Conservation (phyloP, 2,888 invertebrate species). For the Empis livida region DNA sequence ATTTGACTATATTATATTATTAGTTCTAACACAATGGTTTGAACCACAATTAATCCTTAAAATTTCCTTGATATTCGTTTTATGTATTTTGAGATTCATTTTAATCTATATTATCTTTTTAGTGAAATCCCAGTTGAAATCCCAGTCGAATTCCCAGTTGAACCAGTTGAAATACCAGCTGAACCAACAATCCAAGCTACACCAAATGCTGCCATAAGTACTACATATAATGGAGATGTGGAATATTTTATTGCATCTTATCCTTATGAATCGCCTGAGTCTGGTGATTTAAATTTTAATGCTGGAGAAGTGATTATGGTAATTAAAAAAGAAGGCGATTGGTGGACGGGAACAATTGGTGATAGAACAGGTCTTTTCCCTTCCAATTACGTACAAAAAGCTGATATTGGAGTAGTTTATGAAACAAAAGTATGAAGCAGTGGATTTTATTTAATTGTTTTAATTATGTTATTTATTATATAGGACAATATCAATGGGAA, state of each 20-base stretch:
- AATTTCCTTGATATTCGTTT: no score
- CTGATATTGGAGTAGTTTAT: conserved; percentile 35
- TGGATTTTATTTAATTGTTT: not conserved
- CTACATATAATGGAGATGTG: conserved; percentile 34
- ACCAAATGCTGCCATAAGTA: conserved; percentile 16
- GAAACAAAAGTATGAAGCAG: not conserved
- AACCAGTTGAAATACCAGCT: conserved; percentile 15
- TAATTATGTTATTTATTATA: not conserved
- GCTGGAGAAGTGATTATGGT: conserved; percentile 80
- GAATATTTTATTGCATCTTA: conserved; percentile 83
- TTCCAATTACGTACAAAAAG: conserved; percentile 84
- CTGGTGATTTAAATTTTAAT: conserved; percentile 83
- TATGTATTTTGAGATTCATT: no score
- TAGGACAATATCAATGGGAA: conserved; percentile 15
- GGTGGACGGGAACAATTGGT: conserved; percentile 94
- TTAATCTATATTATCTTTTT: no score
- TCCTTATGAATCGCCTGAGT: conserved; percentile 77
- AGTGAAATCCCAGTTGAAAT: not conserved
- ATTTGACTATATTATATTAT: conserved; percentile 7
- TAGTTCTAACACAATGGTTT: conserved; percentile 4
- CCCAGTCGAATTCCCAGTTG: not conserved
- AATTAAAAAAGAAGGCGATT: conserved; percentile 83
- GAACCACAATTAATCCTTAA: no score
- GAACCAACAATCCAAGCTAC: conserved; percentile 12
- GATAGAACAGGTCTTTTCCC: conserved; percentile 86